Base-by-base conservation (phyloP, 2,797 vertebrate genomes). In the Paramormyrops hopkinsi region DNA sequence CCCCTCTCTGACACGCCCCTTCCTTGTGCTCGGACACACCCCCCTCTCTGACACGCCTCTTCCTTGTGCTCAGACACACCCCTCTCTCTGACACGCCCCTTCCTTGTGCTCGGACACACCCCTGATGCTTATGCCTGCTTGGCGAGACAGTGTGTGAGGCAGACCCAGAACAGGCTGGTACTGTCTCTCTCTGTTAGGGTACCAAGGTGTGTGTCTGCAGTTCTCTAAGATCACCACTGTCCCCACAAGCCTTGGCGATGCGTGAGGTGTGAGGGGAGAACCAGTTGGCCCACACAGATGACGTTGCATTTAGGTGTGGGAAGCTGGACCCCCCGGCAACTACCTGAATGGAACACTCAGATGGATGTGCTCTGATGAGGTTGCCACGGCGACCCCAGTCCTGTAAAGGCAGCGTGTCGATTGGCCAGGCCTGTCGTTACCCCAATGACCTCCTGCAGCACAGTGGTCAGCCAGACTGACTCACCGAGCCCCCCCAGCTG, bases 281-380 rank as follows among this genome's bases (percentile, higher is more conserved):
- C 95, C 95, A 96, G 97, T 95, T 96, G 96, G 95, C 96, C 91
- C 95, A 96, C 93, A 95, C 96, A 95, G 93, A 93, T n/a, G 54
- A 59, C n/a, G 2, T 59, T 8, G 54, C 54, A 22, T 59, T 22
- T 59, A 59, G n/a, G 54, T 59, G 56, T 22, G n/a, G 65, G 65
- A 73, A 37, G 29, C 11, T 14, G 65, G 65, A 73, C 29, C 62
- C 29, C 65, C 65, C 65, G 2, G 56, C 65, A 62, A 12, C 65
- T 69, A 12, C 62, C 65, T 37, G 29, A 73, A 37, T 33, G 29
- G 29, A 73, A 33, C 65, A 17, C 1, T 33, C 2, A n/a, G 29
- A 56, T 29, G 85, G 51, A 86, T 50, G 48, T 50, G 22, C 9
- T 85, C 48, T 86, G 19, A 17, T 56, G 29, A 33, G 85, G 51